Evolutionary conservation across 2,113 vertebrate species (phyloP), one percentile per base, ranked within the genome.

Genomic region (Lasiurus borealis): DNA sequence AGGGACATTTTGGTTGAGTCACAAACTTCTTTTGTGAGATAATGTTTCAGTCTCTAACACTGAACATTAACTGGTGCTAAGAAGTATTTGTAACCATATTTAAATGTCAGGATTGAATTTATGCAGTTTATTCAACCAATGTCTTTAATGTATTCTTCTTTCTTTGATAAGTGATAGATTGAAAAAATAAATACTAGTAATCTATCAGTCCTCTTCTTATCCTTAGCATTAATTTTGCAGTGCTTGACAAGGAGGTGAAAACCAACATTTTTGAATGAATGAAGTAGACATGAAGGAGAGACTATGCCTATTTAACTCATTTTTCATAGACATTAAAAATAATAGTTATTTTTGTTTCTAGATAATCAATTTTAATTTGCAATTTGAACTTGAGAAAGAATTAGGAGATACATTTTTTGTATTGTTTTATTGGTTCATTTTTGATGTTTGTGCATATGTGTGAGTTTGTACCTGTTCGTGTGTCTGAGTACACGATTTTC

Each of bases 81-180:
- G 80, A 75, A 78, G 69, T 57, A 50, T 83, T 62, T 46, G 23
- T 46, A 66, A 80, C 90, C 27, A 15, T 66, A 40, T 64, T 96
- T 84, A 82, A 62, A 81, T 15, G 54, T 48, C 59, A 29, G 34
- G 34, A 57, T 57, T 69, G 16, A 14, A 2, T 31, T 94, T 90
- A 50, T 0, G 69, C 2, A 31, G 71, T 85, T 21, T 73, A 73
- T 52, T 59, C 48, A 76, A 59, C n/a, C 1, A 40, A 25, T 62
- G 25, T 34, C 44, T 88, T 88, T 14, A 64, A 9, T 40, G 29
- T 81, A 36, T 36, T 80, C 50, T 84, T 81, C 10, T 78, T 84
- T 52, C 76, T 6, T 82, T 83, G 69, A 3, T 46, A 80, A 82
- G 2, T n/a, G 62, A 62, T 27, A 68, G 62, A 13, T 4, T n/a